Base-by-base conservation (phyloP, 2,797 vertebrate species). In the Lerista edwardsae region DNA sequence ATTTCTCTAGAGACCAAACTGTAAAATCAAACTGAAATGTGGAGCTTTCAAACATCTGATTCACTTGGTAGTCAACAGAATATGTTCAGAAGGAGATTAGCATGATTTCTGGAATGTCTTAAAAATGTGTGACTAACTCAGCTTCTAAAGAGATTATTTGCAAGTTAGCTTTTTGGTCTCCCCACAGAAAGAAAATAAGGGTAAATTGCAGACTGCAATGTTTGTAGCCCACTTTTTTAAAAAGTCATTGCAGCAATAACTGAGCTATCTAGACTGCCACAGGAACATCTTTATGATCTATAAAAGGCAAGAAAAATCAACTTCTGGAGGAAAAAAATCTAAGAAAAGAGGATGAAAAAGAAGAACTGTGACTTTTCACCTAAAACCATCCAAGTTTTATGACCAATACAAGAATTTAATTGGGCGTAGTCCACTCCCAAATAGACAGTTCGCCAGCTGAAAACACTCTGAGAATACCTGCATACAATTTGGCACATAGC, bases 71-170 rank as follows among this genome's bases (percentile, higher is more conserved):
- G 95, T 85, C 95, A 96, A 93, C 84, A 95, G 94, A 95, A 47
- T 92, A 93, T 91, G 89, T 88, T 93, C 88, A 90, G 88, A 87
- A 93, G 91, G 91, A 93, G 93, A 90, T 87, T 91, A 94, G 91
- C 74, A 93, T 93, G 86, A 95, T 95, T 94, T 92, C 95, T 93
- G 91, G 95, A 93, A 96, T 94, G 90, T 96, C 96, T 97, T 96
- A 96, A 96, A 97, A 97, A 96, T 95, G 93, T 95, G 95, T 96
- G 96, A 96, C 96, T 97, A 97, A 98, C 95, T 92, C 86, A 84
- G 94, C 91, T 95, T 95, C 92, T 94, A 93, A 95, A 96, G 96
- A 96, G 82, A 79, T 80, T 93, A 90, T 96, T 92, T 90, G 90
- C 86, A 77, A 90, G 95, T 88, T 91, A 93, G 90, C 90, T 95